Evolutionary conservation across 2,797 vertebrate species (phyloP).

Genomic region (Acanthopagrus latus): DNA sequence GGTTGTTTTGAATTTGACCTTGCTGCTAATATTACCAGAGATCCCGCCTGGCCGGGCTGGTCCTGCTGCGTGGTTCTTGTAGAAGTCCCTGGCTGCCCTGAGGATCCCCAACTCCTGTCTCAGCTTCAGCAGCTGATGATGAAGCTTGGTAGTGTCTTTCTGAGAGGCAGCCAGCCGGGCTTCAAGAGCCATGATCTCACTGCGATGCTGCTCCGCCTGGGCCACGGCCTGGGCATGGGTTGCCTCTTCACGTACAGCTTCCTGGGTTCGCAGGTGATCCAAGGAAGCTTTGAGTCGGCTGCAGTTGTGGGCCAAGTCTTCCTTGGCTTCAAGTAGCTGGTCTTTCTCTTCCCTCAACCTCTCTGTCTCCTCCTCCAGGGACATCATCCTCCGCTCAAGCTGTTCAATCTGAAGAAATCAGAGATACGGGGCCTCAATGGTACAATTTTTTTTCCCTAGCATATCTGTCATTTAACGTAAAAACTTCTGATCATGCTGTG

Average conservation of each 20-base stretch:
- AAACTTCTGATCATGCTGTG: not conserved
- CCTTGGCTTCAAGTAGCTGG: conserved; percentile 85
- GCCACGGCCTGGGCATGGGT: conserved; percentile 72
- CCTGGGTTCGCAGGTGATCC: conserved; percentile 81
- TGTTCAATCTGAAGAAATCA: conserved; percentile 79
- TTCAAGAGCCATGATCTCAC: conserved; percentile 82
- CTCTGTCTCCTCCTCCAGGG: conserved; percentile 83
- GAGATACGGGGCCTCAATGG: conserved; percentile 42
- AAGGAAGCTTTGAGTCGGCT: conserved; percentile 82
- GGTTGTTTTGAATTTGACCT: conserved; percentile 89
- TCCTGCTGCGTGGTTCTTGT: conserved; percentile 78
- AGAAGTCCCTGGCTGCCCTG: conserved; percentile 82
- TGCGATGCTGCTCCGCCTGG: conserved; percentile 81
- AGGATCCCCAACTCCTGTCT: conserved; percentile 86
- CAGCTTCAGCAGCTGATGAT: conserved; percentile 83
- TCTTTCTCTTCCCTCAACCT: conserved; percentile 80
- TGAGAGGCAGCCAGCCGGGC: conserved; percentile 81
- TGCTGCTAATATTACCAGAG: conserved; percentile 77
- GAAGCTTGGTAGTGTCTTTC: conserved; percentile 82
- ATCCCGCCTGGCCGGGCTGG: conserved; percentile 60
- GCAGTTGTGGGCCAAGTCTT: conserved; percentile 84
- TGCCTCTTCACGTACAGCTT: conserved; percentile 76
- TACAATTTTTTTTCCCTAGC: conserved; percentile 29
- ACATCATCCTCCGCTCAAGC: conserved; percentile 84
- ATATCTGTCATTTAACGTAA: conserved; percentile 27